These are phyloP conservation scores for Apodemus speciosus DNA, from an alignment of 2,113 vertebrate species.

Conservation along the genomic window DNA sequence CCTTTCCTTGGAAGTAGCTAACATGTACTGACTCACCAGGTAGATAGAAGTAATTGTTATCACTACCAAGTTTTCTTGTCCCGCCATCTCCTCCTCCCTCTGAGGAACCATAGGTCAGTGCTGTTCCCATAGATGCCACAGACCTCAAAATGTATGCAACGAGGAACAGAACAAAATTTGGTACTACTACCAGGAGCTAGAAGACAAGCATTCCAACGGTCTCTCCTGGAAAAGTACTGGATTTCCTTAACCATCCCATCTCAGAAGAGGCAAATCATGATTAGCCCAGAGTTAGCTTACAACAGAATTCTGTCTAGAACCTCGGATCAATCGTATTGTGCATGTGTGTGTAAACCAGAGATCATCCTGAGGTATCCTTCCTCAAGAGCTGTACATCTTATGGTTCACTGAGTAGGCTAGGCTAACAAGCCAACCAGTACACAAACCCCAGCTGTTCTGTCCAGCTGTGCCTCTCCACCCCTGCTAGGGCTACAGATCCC, in stretches of 20 bases:
- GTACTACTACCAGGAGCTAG: background rate
- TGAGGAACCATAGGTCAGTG: background rate
- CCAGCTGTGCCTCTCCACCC: no score
- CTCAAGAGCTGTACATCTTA: background rate
- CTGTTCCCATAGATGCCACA: background rate
- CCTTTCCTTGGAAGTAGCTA: background rate
- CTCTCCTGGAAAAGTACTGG: constrained; percentile 15
- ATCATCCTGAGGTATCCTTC: background rate
- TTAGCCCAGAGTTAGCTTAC: background rate
- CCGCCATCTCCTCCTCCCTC: constrained; percentile 28
- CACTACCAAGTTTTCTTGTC: background rate
- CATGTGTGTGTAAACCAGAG: background rate
- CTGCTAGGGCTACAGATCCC: no score
- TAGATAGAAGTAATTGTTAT: background rate
- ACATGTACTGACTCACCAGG: background rate
- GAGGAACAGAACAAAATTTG: background rate
- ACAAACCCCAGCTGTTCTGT: no score
- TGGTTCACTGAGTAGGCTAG: background rate
- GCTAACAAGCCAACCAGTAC: background rate
- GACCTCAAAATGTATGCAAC: background rate
- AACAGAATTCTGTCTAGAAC: background rate
- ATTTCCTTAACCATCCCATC: background rate
- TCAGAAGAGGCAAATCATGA: background rate
- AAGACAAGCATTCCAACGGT: constrained; percentile 17
- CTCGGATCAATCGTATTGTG: no score